Base-by-base conservation (phyloP, 1,140 invertebrate genomes). In the Melipona quadrifasciata region DNA sequence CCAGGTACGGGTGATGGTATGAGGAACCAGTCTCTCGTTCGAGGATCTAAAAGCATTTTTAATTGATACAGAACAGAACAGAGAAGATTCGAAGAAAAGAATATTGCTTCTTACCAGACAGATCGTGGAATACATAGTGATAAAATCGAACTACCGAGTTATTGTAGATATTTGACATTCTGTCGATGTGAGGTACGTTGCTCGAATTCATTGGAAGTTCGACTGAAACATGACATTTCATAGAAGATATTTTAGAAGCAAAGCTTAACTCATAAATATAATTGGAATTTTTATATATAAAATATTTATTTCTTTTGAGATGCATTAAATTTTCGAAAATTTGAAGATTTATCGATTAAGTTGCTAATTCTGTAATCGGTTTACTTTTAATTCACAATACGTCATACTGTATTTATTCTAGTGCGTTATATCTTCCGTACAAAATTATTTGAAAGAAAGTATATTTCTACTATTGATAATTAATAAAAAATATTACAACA, bases 11-110 rank as follows among this genome's bases (percentile, higher is more conserved):
- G 97, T 8, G 97, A 96, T 34, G 95, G 95, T 94, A 98, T 97
- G 21, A 99, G 93, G 85, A 97, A 97, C 98, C 98, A 98, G 86
- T 98, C 96, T 87, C 96, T 97, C 61, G 98, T 98, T 89, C 98
- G 96, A 10, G 96, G 95, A 96, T 98, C 97, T 98, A 16, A n/a
- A 31, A 19, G 11, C 3, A 27, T 47, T 47, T 47, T 6, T 47
- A 24, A 24, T 31, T 17, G 21, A 19, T 16, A n/a, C 47, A 1
- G 11, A 16, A 39, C 6, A 19, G 14, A 55, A 68, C 5, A 21
- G 21, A 3, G 6, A 55, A 11, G 21, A 8, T 73, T 17, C 21
- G 11, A 39, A 31, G 11, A 53, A 55, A 11, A 51, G 11, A 51
- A 21, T 10, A 5, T 21, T 53, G 24, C 17, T 21, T 1, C 89